Conservation (phyloP, 2,113 vertebrate genomes). For the Sinocyclocheilus rhinocerous region DNA sequence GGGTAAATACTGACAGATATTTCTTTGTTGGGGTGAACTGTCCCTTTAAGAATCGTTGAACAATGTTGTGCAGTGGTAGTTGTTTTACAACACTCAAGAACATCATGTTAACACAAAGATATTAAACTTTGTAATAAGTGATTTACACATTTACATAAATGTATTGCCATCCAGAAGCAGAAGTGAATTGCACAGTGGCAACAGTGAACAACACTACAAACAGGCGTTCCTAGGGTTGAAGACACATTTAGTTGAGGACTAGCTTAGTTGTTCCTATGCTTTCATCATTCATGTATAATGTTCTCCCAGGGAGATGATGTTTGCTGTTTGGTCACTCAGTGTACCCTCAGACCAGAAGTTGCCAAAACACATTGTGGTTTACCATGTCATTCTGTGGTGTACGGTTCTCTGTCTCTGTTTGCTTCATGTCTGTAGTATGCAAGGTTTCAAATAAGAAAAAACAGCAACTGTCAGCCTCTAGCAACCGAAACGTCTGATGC, state of each 20-base stretch:
- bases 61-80: neutral
- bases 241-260: neutral
- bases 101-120: neutral
- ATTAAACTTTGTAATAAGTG: neutral
- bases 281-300: conserved; percentile 51
- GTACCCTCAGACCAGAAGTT: conserved; percentile 63
- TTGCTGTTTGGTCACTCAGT: conserved; percentile 51
- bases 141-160: neutral
- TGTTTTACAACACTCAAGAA: neutral
- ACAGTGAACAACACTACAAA: neutral
- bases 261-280: conserved; percentile 40
- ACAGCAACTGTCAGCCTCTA: neutral
- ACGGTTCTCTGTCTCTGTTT: conserved; percentile 61
- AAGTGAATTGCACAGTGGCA: neutral
- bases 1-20: neutral
- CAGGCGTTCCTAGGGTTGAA: neutral
- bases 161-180: neutral
- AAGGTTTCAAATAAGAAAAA: conserved; percentile 58
- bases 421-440: conserved; percentile 65
- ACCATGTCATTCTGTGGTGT: conserved; percentile 71
- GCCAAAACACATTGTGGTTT: conserved; percentile 58
- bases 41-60: neutral
- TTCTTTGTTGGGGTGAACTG: neutral
- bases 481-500: neutral
- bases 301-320: conserved; percentile 7